These are phyloP conservation scores for Coronaproctus castanopsis DNA, from an alignment of 2,888 invertebrate species.

Conservation along the genomic window DNA sequence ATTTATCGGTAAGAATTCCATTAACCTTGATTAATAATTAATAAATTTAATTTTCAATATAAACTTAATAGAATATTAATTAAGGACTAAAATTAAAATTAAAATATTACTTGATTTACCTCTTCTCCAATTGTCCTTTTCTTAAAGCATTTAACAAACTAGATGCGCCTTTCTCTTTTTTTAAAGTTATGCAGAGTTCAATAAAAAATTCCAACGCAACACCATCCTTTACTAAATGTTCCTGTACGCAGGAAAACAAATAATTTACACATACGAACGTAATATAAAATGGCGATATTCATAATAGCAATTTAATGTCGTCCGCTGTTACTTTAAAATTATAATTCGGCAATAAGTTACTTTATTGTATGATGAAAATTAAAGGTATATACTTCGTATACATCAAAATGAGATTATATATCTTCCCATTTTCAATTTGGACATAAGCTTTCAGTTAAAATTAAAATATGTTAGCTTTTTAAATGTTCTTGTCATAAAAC, in stretches of 20 bases:
- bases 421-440: too few relatives aligned
- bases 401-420: too few relatives aligned
- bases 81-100: background rate
- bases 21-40: conserved; percentile 35
- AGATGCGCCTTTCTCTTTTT: conserved; percentile 68
- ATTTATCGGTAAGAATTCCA: conserved; percentile 86
- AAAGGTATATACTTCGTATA: too few relatives aligned
- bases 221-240: conserved; percentile 84
- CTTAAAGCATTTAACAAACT: conserved; percentile 71
- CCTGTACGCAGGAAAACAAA: conserved; percentile 30
- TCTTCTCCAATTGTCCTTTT: conserved; percentile 54
- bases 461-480: too few relatives aligned
- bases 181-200: conserved; percentile 77
- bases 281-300: background rate
- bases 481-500: too few relatives aligned
- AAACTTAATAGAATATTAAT: background rate
- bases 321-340: too few relatives aligned
- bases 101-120: conserved; percentile 22
- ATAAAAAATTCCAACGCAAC: conserved; percentile 85
- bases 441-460: too few relatives aligned
- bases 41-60: conserved; percentile 1
- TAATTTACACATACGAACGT: background rate
- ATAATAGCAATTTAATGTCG: too few relatives aligned
- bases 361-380: too few relatives aligned
- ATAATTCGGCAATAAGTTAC: too few relatives aligned